Evolutionary conservation across 2,888 invertebrate genomes (phyloP), one percentile per base, ranked within the genome.

Genomic region (Cerastoderma edule): DNA sequence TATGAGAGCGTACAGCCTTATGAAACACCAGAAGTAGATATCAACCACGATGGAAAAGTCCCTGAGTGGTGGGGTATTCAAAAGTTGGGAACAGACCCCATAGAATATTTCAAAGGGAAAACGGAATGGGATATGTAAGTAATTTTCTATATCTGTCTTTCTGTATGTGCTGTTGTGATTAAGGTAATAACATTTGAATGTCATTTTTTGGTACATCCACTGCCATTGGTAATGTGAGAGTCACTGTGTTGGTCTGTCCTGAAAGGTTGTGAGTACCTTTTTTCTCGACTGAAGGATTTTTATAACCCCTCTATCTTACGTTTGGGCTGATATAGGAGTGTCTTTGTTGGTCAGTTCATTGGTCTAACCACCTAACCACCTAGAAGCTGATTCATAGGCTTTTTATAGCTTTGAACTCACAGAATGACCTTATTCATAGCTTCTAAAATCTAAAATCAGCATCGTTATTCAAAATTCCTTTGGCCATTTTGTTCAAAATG

Each of bases 51-150:
- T 35, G 48, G 32, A 35, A 10, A 0, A 8, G 28, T 27, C 27
- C 72, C 75, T 6, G 10, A 24, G 0, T 78, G 78, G 78, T 78
- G 78, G 78, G 78, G 78, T 28, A 68, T 78, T 50, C 2, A 35
- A 13, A 5, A 63, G 22, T 22, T 75, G 1, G 44, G 32, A 22
- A 30, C 33, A 44, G 64, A 53, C 24, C 10, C 46, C 10, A 32
- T 67, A 0, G 63, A 60, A 0, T 57, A 22, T n/a, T 75, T 75
- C 44, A 75, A 75, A 63, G 48, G 27, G 13, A 48, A 53, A 32
- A 13, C 28, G 39, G 57, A 10, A 10, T 75, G 75, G 75, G 35
- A 69, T 22, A 70, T 70, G 75, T 69, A 46, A 50, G 63, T 60
- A 32, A 46, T 46, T 19, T 13, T 24, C 19, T n/a, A 16, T 63